Conservation (phyloP, 2,113 vertebrate genomes). For the Ictalurus punctatus region DNA sequence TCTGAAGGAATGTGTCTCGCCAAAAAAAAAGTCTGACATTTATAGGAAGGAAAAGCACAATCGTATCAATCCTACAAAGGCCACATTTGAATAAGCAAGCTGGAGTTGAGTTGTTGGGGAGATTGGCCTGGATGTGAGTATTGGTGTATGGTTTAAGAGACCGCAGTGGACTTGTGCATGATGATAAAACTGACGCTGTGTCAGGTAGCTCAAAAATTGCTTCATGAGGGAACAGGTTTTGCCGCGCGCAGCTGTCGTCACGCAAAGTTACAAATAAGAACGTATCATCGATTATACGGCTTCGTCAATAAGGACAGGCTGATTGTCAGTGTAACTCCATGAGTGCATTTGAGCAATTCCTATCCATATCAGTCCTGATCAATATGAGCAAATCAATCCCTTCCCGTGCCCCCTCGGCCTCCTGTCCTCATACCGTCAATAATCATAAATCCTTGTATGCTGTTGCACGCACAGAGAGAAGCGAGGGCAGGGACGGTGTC, state of each 20-base stretch:
- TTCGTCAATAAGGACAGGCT: not conserved
- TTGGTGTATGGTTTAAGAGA: not conserved
- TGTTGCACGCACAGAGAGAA: not conserved
- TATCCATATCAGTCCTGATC: constrained; percentile 50
- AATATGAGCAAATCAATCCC: constrained; percentile 32
- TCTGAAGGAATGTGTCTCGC: not conserved
- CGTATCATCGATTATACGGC: not conserved
- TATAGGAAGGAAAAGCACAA: not conserved
- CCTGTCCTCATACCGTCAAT: constrained; percentile 43
- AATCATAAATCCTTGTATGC: constrained; percentile 47
- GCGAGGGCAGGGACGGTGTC: not conserved
- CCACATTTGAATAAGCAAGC: not conserved
- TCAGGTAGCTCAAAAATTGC: not conserved
- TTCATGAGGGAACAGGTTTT: not conserved
- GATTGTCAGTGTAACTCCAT: not conserved
- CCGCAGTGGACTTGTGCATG: not conserved
- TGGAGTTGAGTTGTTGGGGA: not conserved
- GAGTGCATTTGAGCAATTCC: constrained; percentile 50
- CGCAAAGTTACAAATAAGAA: not conserved
- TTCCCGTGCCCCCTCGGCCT: constrained; percentile 1
- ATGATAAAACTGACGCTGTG: not conserved
- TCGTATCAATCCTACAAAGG: not conserved
- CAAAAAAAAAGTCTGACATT: constrained; percentile 4
- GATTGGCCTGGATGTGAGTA: not conserved
- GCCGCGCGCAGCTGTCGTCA: not conserved